phyloP scores from a whole-genome alignment of 2,113 vertebrate species.

The Triplophysa rosa region DNA sequence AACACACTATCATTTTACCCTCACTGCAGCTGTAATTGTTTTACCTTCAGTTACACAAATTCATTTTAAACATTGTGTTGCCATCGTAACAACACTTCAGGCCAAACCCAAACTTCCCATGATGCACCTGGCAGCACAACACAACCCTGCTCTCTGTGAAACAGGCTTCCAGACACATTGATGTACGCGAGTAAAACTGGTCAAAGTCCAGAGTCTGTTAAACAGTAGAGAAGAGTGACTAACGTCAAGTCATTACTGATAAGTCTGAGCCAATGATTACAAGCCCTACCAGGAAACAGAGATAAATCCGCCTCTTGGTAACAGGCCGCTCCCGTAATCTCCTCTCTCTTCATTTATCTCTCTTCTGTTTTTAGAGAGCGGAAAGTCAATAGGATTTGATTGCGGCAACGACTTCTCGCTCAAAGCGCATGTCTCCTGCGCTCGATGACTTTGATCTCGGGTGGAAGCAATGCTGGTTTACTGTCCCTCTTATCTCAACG shows the following conservation, averaged over 20 bases:
- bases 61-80: no score
- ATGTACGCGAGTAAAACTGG: not conserved
- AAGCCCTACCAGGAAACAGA: constrained; percentile 5
- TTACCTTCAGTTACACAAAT: no score
- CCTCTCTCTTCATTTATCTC: constrained; percentile 10
- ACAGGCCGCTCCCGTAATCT: not conserved
- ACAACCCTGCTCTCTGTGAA: not conserved
- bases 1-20: not conserved
- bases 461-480: constrained; percentile 8
- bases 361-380: constrained; percentile 3
- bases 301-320: not conserved
- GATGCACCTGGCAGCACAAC: no score
- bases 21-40: not conserved
- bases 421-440: not conserved
- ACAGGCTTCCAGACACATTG: not conserved
- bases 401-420: not conserved
- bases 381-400: constrained; percentile 33
- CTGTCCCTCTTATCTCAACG: constrained; percentile 27
- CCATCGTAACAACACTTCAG: no score
- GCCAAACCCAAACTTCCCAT: no score
- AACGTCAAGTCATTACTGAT: constrained; percentile 1
- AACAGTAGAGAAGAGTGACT: not conserved
- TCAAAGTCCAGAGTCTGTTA: constrained; percentile 3
- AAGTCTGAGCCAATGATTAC: constrained; percentile 23
- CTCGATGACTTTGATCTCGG: constrained; percentile 13